Evolutionary conservation across 2,888 invertebrate genomes (phyloP), one percentile per base, ranked within the genome.

Genomic region (Mesorhabditis sp.): DNA sequence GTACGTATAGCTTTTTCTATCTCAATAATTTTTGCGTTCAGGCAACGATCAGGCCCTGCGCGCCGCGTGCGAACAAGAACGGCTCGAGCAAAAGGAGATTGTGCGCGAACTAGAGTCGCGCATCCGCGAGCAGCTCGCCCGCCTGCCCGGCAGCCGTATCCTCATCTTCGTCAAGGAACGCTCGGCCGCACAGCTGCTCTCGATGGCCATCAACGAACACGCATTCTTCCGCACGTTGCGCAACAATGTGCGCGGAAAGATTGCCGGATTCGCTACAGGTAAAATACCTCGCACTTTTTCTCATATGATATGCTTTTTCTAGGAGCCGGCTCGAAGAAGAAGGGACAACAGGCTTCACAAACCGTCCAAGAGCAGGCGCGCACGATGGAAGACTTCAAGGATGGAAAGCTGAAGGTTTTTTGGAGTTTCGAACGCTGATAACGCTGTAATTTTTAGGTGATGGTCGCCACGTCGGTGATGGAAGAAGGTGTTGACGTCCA

Each of bases 401-500:
- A 62, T 7, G 83, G 83, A 43, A 66, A 68, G 6, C 6, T 73
- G 67, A 75, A 74, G 62, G 74, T 76, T 42, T 28, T 28, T 28
- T 28, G 28, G 28, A 28, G 28, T 28, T 28, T 28, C 28, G 28
- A 28, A 28, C 28, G 10, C n/a, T 10, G 64, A 63, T 63, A n/a
- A 7, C 64, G 28, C 15, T 28, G 28, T 15, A 13, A 28, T 5
- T 13, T 75, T 42, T 67, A 80, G 72, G 70, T 78, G 4, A 71
- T 84, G 4, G 82, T 84, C 6, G 78, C 83, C 0, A 84, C 84
- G 0, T 82, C 84, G 0, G 83, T 84, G n/a, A 78, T 82, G 4
- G 84, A 84, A 45, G 84, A 84, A 74, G 84, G 84, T 70, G 69
- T 84, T 45, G 84, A 84, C 65, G 82, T 84, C 42, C 65, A 74